Percentiles rank a stretch among this genome's conserved stretches.
phyloP scores from a whole-genome alignment of 2,797 vertebrate species.

The Chaenodraco wilsoni region DNA sequence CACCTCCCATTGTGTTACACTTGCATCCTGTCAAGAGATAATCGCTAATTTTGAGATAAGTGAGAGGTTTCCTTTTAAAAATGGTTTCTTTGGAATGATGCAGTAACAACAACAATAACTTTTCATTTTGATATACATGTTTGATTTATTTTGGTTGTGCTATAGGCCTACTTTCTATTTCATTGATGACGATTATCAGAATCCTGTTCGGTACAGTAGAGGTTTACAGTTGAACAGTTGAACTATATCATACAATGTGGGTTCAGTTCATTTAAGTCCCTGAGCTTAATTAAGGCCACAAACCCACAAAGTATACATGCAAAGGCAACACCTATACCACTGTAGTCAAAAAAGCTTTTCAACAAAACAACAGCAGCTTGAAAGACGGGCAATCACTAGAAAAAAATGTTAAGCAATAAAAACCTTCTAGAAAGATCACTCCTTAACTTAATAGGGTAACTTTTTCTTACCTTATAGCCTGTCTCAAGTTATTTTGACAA shows the following conservation, averaged over 20 bases:
- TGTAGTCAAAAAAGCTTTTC: not conserved
- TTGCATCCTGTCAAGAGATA: too few relatives aligned
- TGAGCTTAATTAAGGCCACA: not conserved
- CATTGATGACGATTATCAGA: not conserved
- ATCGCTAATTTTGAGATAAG: not conserved
- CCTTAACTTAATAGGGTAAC: not conserved
- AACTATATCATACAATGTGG: not conserved
- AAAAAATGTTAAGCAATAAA: not conserved
- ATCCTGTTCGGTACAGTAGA: not conserved
- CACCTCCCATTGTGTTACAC: too few relatives aligned
- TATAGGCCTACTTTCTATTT: not conserved
- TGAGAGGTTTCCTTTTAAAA: not conserved
- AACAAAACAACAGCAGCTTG: conserved; percentile 1
- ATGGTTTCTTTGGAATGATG: not conserved
- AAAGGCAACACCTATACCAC: not conserved
- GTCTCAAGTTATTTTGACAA: not conserved
- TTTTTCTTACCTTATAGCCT: not conserved
- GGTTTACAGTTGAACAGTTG: too few relatives aligned
- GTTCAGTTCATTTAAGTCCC: not conserved
- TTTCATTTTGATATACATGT: not conserved
- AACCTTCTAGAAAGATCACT: not conserved
- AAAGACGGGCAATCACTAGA: not conserved
- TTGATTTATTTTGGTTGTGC: not conserved
- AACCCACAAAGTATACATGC: not conserved
- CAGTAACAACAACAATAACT: not conserved